Evolutionary conservation across 2,797 vertebrate species (phyloP).

Genomic region (Hyperoplus lanceolatus): DNA sequence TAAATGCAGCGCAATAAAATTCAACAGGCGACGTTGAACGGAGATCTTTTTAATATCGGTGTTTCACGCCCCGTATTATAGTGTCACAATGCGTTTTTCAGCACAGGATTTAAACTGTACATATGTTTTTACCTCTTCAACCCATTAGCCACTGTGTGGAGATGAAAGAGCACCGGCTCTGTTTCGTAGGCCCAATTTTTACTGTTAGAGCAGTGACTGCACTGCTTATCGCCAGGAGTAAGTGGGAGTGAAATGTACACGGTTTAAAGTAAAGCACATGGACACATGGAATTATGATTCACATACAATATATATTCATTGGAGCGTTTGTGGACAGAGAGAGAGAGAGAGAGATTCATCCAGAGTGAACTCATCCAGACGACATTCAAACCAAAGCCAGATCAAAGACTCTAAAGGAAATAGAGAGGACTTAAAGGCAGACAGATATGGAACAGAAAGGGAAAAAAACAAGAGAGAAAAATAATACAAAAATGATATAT

Average conservation of each 20-base stretch:
- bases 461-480: constrained; percentile 39
- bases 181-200: constrained; percentile 13
- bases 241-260: constrained; percentile 36
- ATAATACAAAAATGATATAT: constrained; percentile 88
- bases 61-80: constrained; percentile 18
- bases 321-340: constrained; percentile 45
- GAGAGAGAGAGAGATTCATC: constrained; percentile 65
- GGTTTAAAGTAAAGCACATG: constrained; percentile 52
- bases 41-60: constrained; percentile 8
- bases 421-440: constrained; percentile 82
- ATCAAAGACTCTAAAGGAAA: constrained; percentile 84
- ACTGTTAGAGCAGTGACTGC: constrained; percentile 23
- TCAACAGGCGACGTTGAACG: constrained; percentile 6
- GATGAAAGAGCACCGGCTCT: constrained; percentile 12
- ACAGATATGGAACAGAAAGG: constrained; percentile 49
- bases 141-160: not conserved
- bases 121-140: constrained; percentile 11
- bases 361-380: constrained; percentile 87
- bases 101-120: constrained; percentile 10
- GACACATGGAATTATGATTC: constrained; percentile 69
- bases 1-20: not conserved
- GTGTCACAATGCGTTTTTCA: constrained; percentile 1
- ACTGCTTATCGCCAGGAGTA: constrained; percentile 28
- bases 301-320: constrained; percentile 30
- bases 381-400: constrained; percentile 90